Evolutionary conservation across 2,113 vertebrate species (phyloP), one percentile per base, ranked within the genome.

Genomic region (Pteropus alecto): DNA sequence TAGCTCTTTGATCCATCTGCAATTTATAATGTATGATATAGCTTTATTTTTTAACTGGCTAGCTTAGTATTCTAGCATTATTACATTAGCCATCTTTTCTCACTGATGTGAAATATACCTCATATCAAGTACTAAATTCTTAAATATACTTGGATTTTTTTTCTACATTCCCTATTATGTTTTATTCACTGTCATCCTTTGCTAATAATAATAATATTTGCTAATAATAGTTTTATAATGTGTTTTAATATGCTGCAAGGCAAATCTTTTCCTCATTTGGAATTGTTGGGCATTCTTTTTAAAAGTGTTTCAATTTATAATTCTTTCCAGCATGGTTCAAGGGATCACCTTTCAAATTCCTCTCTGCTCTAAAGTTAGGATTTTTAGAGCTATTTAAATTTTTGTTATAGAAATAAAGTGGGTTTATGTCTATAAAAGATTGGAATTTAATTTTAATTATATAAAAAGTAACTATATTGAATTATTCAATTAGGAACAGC

Each of bases 381-480:
- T 30, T 89, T 95, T 88, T 84, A 87, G 43, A 67, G 61, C 33
- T 22, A 51, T 87, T 95, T 87, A 71, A 58, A 61, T 81, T 90
- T 96, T 90, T 95, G 67, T 79, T 74, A 65, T 41, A 54, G 51
- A 96, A 63, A 43, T 86, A 95, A 90, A 93, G 51, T 63, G 19
- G 30, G 56, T 87, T 97, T 86, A 54, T 87, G 12, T 88, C 35
- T 87, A 78, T 65, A 22, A 84, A 93, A 63, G 38, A 87, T 71
- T 77, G 8, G 19, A 87, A 77, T 71, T 93, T n/a, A 65, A 24
- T 58, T 91, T 91, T 87, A 71, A 11, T 97, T 46, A 87, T 43
- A 61, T 60, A 28, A 43, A 65, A 84, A 88, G 22, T 95, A 81
- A 58, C 41, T 46, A 43, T 79, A 18, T 43, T 65, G 60, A 90